Conservation (phyloP, 2,888 invertebrate species). For the Pocota personata region DNA sequence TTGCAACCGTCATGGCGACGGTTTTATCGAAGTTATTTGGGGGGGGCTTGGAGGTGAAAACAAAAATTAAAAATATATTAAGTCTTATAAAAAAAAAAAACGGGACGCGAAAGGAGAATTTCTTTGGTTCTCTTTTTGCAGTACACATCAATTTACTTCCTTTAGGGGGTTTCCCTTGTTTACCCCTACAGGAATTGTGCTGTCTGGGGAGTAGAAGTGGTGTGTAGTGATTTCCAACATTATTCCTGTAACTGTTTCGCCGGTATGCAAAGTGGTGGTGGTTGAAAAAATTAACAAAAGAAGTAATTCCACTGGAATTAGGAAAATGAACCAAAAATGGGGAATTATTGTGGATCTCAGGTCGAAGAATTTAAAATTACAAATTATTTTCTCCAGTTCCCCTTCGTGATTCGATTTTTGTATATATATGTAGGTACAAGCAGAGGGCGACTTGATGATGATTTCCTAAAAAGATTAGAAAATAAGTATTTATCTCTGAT, state of each 20-base stretch:
- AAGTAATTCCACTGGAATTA: conserved; percentile 26
- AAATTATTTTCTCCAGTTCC: neutral
- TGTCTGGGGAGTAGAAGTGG: neutral
- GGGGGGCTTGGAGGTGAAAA: neutral
- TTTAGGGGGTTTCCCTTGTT: neutral
- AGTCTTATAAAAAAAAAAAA: conserved; percentile 18
- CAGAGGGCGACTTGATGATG: neutral
- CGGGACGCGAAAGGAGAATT: neutral
- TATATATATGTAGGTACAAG: neutral
- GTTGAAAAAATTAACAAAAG: conserved; percentile 34
- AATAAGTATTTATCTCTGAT: conserved; percentile 9
- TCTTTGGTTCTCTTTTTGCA: neutral
- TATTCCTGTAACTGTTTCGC: conserved; percentile 6
- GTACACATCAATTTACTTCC: conserved; percentile 32
- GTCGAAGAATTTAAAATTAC: conserved; percentile 34
- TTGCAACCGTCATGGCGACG: conserved; percentile 22
- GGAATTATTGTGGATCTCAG: conserved; percentile 7
- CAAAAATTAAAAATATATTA: conserved; percentile 56
- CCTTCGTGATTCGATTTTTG: conserved; percentile 20
- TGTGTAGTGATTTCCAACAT: conserved; percentile 26
- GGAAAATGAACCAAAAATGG: conserved; percentile 7
- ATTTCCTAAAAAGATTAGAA: neutral
- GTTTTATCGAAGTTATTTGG: neutral
- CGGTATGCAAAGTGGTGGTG: conserved; percentile 14
- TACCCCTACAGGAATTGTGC: neutral